A percentile compares a stretch with the other conserved stretches of the same genome.
phyloP scores from a whole-genome alignment of 2,888 invertebrate species.

The Idaea aversata region DNA sequence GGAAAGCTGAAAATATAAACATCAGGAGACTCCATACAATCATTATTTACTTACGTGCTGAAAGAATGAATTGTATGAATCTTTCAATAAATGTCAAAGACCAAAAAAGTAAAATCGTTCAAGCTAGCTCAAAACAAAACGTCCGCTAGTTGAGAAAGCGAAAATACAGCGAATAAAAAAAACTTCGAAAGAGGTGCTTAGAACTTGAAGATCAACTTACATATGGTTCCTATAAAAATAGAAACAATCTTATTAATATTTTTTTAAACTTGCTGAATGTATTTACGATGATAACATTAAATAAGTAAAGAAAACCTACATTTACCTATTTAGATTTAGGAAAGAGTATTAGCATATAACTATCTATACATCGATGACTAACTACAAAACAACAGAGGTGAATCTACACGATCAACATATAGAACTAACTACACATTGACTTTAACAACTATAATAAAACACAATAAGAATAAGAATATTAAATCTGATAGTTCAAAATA shows the following conservation, averaged over 20 bases:
- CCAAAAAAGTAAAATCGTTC: neutral
- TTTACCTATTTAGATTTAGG: neutral
- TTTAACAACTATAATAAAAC: neutral
- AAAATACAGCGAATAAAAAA: slow-evolving; percentile 63
- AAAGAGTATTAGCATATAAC: neutral
- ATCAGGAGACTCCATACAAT: slow-evolving; percentile 44
- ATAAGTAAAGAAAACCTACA: neutral
- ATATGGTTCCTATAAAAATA: slow-evolving; percentile 81
- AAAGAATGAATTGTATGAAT: slow-evolving; percentile 44
- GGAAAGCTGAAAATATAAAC: slow-evolving; percentile 51
- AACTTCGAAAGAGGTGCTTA: slow-evolving; percentile 58
- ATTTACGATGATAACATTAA: neutral
- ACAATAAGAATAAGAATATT: neutral
- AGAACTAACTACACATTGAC: neutral
- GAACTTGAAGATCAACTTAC: slow-evolving; percentile 70
- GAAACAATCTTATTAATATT: slow-evolving; percentile 53
- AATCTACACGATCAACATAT: slow-evolving; percentile 5
- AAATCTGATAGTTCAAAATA: neutral
- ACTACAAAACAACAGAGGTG: slow-evolving; percentile 2
- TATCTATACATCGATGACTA: neutral
- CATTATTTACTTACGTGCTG: slow-evolving; percentile 21
- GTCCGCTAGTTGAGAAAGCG: slow-evolving; percentile 45
- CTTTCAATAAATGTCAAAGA: slow-evolving; percentile 12
- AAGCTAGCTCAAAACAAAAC: slow-evolving; percentile 20
- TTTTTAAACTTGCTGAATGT: neutral